Evolutionary conservation across 2,113 vertebrate genomes (phyloP).

Genomic region (Morphnarchus princeps): DNA sequence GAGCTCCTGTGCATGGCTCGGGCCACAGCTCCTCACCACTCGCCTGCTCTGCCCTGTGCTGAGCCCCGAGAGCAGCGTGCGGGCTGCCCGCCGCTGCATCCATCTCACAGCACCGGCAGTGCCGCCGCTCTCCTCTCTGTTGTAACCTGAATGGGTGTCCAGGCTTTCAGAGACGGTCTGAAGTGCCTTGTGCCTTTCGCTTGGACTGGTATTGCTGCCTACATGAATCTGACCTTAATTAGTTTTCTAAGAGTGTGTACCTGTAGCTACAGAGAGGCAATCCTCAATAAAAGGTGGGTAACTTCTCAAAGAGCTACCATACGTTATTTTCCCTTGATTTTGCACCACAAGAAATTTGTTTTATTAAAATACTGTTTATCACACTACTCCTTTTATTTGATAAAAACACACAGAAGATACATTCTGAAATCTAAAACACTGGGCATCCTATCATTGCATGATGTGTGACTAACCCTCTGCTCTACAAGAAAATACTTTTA

Average conservation of each 20-base stretch:
- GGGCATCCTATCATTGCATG: background rate
- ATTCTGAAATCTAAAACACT: background rate
- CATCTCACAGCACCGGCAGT: accelerated
- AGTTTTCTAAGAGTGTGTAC: background rate
- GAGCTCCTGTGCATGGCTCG: background rate
- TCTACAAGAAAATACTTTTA: background rate
- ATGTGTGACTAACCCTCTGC: background rate
- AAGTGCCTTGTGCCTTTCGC: background rate
- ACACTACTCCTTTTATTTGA: background rate
- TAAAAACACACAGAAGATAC: background rate
- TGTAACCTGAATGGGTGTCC: accelerated
- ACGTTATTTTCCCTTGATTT: constrained; percentile 22
- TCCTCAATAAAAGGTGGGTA: background rate
- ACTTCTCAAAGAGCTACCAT: background rate
- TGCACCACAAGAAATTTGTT: background rate
- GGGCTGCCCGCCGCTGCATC: accelerated
- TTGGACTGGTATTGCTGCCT: background rate
- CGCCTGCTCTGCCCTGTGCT: background rate
- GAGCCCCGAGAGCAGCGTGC: background rate
- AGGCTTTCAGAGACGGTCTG: background rate
- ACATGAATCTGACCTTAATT: background rate
- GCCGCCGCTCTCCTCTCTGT: accelerated
- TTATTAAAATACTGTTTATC: constrained; percentile 17
- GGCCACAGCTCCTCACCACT: background rate
- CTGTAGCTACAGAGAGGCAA: background rate